A percentile compares a stretch with the other conserved stretches of the same genome.
phyloP scores from a whole-genome alignment of 2,888 invertebrate genomes.

The Baccha elongata region DNA sequence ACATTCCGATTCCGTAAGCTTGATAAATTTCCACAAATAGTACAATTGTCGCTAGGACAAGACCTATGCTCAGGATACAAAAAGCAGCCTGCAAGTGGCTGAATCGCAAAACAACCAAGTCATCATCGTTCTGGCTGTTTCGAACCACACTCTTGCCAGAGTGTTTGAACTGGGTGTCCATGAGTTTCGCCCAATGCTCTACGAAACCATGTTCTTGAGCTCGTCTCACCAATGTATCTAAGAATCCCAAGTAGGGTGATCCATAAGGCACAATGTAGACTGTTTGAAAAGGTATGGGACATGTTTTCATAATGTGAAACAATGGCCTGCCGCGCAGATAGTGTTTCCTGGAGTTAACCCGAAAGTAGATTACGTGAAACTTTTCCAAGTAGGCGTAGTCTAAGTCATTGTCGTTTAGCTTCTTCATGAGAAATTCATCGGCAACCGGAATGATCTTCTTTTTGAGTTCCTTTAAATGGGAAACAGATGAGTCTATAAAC shows the following conservation, averaged over 20 bases:
- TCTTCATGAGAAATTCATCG: conserved; percentile 81
- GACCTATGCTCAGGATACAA: conserved; percentile 77
- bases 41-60: conserved; percentile 73
- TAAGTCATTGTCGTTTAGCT: conserved; percentile 82
- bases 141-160: conserved; percentile 75
- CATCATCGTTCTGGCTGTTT: conserved; percentile 73
- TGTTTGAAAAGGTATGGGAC: conserved; percentile 84
- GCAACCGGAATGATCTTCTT: conserved; percentile 81
- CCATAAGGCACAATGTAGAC: conserved; percentile 85
- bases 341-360: conserved; percentile 77
- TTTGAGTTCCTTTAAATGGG: conserved; percentile 76
- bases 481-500: conserved; percentile 79
- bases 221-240: conserved; percentile 83
- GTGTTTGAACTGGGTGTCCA: conserved; percentile 77
- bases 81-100: conserved; percentile 80
- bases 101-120: conserved; percentile 78
- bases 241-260: conserved; percentile 83
- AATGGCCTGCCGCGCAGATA: conserved; percentile 82
- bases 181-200: conserved; percentile 80
- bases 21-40: conserved; percentile 76
- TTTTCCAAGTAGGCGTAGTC: conserved; percentile 83
- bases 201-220: conserved; percentile 84
- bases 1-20: conserved; percentile 49
- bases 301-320: conserved; percentile 83
- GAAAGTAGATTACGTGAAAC: conserved; percentile 80